Base-by-base conservation (phyloP, 2,797 vertebrate genomes). In the Austrolebias charrua region DNA sequence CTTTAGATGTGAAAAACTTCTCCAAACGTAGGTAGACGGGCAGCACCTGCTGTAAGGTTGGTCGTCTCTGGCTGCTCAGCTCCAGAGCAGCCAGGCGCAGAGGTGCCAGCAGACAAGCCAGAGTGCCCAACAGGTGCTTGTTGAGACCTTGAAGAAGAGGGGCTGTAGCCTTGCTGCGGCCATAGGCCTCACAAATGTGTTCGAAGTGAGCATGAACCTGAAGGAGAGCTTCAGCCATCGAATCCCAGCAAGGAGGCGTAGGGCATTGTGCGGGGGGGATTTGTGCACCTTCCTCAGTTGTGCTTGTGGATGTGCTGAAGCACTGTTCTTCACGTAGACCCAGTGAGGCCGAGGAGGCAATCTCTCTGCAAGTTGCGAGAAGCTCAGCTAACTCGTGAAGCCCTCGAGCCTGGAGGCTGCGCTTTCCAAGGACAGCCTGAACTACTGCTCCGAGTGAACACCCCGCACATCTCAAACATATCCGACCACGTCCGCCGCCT, bases 1-100 rank as follows among this genome's bases (percentile, higher is more conserved):
- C 96, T 92, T 98, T 99, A 79, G 96, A 93, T 9, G 96, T 98
- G 88, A 98, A 99, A 20, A 99, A 95, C 88, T 98, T 99, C 92
- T 99, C 98, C 87, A 99, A 86, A 75, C 95, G 94, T 61, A 98
- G 93, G 6, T 99, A 99, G 86, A 95, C 96, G 3, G 98, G 98
- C 75, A 99, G 91, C 49, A 99, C 96, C 66, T 96, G 94, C 88
- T 99, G 98, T 73, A 99, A 84, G 7, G 98, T 99, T 57, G 98
- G 96, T 72, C 94, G 93, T 82, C 93, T 94, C 88, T 99, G 96
- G 0, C 93, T 94, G 89, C 96, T 96, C 63, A 99, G 91, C 78
- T 99, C 96, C 1, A 97, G 93, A 48, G 96, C 96, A 0, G 96
- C 98, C 85, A 96, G 94, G 18, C 98, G 96, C 63, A 99, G 91